These are phyloP conservation scores for Akabosia matsudoensis DNA, from an alignment of 1,140 invertebrate species.

Conservation along the genomic window DNA sequence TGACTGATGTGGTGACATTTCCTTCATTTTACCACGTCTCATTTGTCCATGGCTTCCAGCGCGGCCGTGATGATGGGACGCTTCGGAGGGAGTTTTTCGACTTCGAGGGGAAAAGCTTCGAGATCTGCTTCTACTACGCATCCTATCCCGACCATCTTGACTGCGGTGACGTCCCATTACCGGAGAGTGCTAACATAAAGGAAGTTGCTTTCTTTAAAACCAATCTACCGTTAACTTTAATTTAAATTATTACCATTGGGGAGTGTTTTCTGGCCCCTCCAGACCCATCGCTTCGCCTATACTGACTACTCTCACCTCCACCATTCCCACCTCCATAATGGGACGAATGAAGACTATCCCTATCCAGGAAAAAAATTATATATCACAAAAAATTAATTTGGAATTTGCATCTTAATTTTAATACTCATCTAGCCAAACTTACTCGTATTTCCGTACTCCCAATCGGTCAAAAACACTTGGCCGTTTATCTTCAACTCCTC, in stretches of 20 bases:
- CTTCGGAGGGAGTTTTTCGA: not conserved
- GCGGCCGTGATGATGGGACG: not conserved
- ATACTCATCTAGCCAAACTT: not conserved
- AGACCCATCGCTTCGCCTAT: not conserved
- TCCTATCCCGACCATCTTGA: not conserved
- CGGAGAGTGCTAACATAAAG: not conserved
- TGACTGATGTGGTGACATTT: slow-evolving; percentile 7
- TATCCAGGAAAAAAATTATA: not conserved
- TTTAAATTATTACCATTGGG: not conserved
- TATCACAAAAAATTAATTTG: not conserved
- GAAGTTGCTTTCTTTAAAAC: not conserved
- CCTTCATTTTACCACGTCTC: not conserved
- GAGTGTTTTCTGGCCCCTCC: not conserved
- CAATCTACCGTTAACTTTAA: not conserved
- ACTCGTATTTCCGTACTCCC: slow-evolving; percentile 32
- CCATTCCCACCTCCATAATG: slow-evolving; percentile 1
- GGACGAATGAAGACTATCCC: not conserved
- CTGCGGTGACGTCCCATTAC: not conserved
- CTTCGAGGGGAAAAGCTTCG: not conserved
- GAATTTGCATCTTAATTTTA: not conserved
- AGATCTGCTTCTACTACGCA: not conserved
- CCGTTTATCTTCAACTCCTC: slow-evolving; percentile 26
- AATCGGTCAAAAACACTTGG: slow-evolving; percentile 44
- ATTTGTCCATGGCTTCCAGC: not conserved
- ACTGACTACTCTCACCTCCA: not conserved